phyloP scores from a whole-genome alignment of 2,113 vertebrate genomes.

The Guaruba guarouba region DNA sequence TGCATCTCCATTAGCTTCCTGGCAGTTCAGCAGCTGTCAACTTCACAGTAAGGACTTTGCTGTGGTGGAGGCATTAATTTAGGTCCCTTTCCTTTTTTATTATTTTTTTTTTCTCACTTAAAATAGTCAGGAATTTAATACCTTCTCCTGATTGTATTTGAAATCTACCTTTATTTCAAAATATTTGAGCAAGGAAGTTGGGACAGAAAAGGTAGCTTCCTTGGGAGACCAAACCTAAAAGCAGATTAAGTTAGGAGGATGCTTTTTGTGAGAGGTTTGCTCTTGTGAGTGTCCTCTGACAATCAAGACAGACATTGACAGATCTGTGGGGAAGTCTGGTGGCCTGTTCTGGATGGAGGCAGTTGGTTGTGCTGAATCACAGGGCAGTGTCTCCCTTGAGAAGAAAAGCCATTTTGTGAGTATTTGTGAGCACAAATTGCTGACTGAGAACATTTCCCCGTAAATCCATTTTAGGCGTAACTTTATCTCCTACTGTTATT shows the following conservation, averaged over 20 bases:
- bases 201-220: neutral
- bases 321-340: neutral
- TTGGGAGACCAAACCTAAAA: neutral
- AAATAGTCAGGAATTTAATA: neutral
- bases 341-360: neutral
- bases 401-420: neutral
- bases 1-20: neutral
- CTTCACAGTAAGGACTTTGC: neutral
- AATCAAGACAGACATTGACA: neutral
- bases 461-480: slow-evolving; percentile 59
- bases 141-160: neutral
- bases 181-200: neutral
- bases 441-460: slow-evolving; percentile 12
- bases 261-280: neutral
- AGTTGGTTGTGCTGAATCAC: neutral
- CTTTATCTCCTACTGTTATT: slow-evolving; percentile 76
- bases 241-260: neutral
- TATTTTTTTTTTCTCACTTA: neutral
- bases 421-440: neutral
- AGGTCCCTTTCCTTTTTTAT: neutral
- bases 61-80: neutral
- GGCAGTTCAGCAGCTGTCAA: neutral
- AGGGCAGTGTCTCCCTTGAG: neutral
- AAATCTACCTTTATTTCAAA: neutral
- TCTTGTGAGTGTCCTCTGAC: neutral